phyloP scores from a whole-genome alignment of 2,797 vertebrate species.

The Rhinogobio ventralis region DNA sequence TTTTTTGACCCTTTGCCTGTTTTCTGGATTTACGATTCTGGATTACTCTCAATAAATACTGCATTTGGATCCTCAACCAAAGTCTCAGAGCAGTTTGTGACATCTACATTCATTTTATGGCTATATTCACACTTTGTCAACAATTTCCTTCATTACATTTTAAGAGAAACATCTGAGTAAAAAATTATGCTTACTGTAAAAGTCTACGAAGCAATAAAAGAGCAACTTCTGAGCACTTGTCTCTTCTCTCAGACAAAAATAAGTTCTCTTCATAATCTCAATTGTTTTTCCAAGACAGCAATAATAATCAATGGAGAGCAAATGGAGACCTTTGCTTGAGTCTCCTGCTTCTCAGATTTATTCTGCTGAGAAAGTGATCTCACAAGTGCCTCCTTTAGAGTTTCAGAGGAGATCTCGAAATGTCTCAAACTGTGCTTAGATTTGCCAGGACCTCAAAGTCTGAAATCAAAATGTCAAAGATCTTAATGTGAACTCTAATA shows the following conservation, averaged over 20 bases:
- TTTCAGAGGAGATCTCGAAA: neutral
- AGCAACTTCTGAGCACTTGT: neutral
- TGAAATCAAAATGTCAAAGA: neutral
- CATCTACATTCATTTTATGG: neutral
- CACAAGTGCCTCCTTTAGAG: neutral
- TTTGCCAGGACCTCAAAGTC: neutral
- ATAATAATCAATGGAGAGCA: neutral
- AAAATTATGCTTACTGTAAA: neutral
- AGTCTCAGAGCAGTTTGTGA: no score
- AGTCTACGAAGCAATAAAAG: neutral
- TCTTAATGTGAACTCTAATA: neutral
- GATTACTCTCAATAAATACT: no score
- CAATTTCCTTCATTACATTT: neutral
- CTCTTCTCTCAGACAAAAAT: neutral
- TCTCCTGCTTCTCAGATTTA: neutral
- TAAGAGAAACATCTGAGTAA: neutral
- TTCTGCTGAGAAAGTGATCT: neutral
- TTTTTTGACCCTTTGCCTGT: no score
- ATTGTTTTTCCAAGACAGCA: neutral
- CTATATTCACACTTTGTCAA: neutral
- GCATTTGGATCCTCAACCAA: no score
- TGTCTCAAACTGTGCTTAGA: neutral
- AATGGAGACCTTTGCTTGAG: no score
- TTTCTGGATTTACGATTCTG: no score
- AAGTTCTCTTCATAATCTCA: neutral